These are phyloP conservation scores for Anticlea derivata DNA, from an alignment of 2,888 invertebrate species.

Conservation along the genomic window DNA sequence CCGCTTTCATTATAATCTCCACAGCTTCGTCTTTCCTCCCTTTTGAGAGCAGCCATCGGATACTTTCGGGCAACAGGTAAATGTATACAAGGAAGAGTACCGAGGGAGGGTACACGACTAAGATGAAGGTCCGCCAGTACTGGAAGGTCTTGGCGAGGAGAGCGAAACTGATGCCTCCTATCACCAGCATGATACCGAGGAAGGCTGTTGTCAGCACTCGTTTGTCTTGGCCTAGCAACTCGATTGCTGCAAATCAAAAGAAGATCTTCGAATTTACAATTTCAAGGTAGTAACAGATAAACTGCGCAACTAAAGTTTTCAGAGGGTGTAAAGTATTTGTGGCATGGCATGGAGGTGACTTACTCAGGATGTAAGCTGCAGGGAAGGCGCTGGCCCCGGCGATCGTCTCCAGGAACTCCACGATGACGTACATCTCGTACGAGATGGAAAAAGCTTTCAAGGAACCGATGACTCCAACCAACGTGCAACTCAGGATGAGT, in stretches of 20 bases:
- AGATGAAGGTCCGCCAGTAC: conserved; percentile 88
- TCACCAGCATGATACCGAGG: conserved; percentile 80
- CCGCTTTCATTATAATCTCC: conserved; percentile 85
- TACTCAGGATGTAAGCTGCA: conserved; percentile 81
- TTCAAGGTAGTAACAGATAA: too few relatives aligned
- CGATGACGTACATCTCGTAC: conserved; percentile 82
- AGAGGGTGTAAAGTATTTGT: too few relatives aligned
- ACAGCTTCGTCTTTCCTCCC: conserved; percentile 87
- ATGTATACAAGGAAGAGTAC: conserved; percentile 87
- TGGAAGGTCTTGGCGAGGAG: conserved; percentile 87
- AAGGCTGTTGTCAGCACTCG: conserved; percentile 72
- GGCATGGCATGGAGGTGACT: conserved; percentile 35
- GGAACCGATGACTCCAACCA: conserved; percentile 75
- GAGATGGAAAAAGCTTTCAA: conserved; percentile 83
- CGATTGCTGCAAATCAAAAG: conserved; percentile 62
- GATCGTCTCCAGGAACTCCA: conserved; percentile 84
- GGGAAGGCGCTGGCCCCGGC: conserved; percentile 84
- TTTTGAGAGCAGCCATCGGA: conserved; percentile 90
- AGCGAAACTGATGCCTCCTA: conserved; percentile 89
- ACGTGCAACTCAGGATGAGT: conserved; percentile 64
- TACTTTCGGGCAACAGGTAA: conserved; percentile 89
- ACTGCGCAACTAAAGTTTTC: too few relatives aligned
- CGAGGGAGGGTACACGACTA: conserved; percentile 88
- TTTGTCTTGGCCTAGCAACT: conserved; percentile 72
- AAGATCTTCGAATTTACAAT: neutral